These are phyloP conservation scores for Caenorhabditis imperialis DNA, from an alignment of 2,888 invertebrate genomes.

Conservation along the genomic window DNA sequence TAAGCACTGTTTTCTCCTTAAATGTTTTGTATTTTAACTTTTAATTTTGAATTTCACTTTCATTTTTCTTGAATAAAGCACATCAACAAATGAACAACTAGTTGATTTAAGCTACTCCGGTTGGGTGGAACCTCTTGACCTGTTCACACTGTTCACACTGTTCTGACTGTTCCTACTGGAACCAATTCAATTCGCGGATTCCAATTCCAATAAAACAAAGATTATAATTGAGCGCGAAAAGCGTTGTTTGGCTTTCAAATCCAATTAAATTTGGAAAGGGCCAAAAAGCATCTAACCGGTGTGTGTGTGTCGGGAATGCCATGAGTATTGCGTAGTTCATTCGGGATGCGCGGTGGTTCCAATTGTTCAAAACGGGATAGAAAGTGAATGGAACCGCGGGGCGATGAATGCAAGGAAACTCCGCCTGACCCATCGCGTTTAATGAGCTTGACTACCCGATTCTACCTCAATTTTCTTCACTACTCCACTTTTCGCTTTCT, in stretches of 20 bases:
- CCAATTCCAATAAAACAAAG: constrained; percentile 29
- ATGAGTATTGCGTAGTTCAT: constrained; percentile 38
- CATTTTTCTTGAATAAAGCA: background rate
- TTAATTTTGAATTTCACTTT: background rate
- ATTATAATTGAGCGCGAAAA: constrained; percentile 38
- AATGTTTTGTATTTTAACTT: background rate
- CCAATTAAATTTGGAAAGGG: background rate
- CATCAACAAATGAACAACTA: too few relatives aligned
- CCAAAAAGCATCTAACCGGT: constrained; percentile 46
- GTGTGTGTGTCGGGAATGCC: constrained; percentile 16
- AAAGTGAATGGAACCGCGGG: constrained; percentile 40
- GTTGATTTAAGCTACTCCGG: constrained; percentile 7
- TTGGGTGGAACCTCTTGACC: constrained; percentile 29
- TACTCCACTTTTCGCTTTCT: constrained; percentile 10
- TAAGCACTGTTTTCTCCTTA: constrained; percentile 10
- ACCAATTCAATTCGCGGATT: constrained; percentile 22
- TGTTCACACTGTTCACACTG: too few relatives aligned
- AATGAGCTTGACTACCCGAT: constrained; percentile 42
- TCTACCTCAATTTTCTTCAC: constrained; percentile 14
- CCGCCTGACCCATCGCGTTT: constrained; percentile 41
- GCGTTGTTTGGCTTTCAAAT: constrained; percentile 18
- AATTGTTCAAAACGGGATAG: constrained; percentile 44
- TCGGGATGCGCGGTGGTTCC: constrained; percentile 45
- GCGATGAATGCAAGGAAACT: constrained; percentile 40
- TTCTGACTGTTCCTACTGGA: constrained; percentile 34